phyloP scores from a whole-genome alignment of 2,797 vertebrate species.

The Myotis planiceps region DNA sequence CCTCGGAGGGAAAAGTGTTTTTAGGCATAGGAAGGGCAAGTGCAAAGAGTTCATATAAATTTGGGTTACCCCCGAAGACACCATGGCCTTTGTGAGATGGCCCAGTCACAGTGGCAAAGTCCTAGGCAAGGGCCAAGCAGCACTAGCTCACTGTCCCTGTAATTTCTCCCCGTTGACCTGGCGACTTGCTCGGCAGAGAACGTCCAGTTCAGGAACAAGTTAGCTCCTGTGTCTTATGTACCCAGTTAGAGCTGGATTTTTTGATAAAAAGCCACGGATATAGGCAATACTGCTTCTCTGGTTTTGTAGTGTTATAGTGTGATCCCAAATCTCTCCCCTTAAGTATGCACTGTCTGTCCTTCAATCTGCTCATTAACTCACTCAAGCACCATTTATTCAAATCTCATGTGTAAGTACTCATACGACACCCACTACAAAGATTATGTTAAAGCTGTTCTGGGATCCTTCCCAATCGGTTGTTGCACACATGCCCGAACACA shows the following conservation, averaged over 20 bases:
- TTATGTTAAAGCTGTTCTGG: conserved; percentile 17
- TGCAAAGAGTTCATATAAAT: not conserved
- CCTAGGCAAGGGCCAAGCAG: not conserved
- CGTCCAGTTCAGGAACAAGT: not conserved
- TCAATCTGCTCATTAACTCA: not conserved
- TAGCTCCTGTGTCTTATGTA: not conserved
- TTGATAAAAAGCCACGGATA: not conserved
- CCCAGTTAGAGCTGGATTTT: not conserved
- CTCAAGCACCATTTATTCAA: not conserved
- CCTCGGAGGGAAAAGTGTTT: not conserved
- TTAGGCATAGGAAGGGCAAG: not conserved
- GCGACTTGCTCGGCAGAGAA: not conserved
- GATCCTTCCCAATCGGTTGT: conserved; percentile 17
- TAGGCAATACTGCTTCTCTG: not conserved
- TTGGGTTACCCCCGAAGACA: not conserved
- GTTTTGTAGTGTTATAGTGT: not conserved
- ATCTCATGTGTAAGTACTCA: not conserved
- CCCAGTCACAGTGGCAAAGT: not conserved
- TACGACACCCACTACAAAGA: not conserved
- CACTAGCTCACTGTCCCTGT: not conserved
- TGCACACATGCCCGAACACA: not conserved
- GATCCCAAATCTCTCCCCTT: not conserved
- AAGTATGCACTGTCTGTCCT: not conserved
- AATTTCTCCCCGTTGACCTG: not conserved
- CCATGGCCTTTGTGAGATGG: not conserved